Evolutionary conservation across 2,113 vertebrate species (phyloP), one percentile per base, ranked within the genome.

Genomic region (Physeter macrocephalus): DNA sequence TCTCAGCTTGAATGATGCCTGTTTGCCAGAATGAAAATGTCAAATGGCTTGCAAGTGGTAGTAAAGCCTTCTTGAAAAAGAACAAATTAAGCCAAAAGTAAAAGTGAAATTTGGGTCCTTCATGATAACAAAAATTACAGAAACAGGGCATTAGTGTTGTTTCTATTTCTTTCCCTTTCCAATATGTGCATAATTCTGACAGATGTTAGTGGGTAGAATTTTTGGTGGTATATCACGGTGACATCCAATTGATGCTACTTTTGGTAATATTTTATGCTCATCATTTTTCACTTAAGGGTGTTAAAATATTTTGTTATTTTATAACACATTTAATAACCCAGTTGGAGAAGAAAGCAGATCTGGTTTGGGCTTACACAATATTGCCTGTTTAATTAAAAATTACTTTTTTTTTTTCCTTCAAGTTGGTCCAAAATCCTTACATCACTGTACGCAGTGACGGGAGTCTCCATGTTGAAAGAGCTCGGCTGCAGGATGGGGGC

Each of bases 381-480:
- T 66, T 88, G 34, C 18, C 23, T 87, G 93, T 74, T 66, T 78
- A 82, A 41, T 95, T 80, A 98, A 95, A 88, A 0, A 0, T 80
- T 74, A 4, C 2, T 0, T 86, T 27, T 86, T 97, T 52, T 54
- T 78, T 83, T 8, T 34, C 77, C 94, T 72, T 91, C 95, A 98
- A 99, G 99, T 98, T 99, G 98, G 98, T 98, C 61, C 99, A 99
- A 71, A 99, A 98, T 88, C 99, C 99, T 9, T 99, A 99, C 34
- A 46, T 99, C 82, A 99, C 97, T 0, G 96, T 99, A 52, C 99
- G 99, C 75, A 99, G 98, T 20, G 99, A 99, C 6, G 99, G 99
- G 25, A 99, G 99, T 97, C 98, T 99, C 88, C 99, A 99, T 82
- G 99, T 99, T 25, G 99, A 99, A 95, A 98, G 99, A 75, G 98